Evolutionary conservation across 1,140 invertebrate species (phyloP), one percentile per base, ranked within the genome.

Genomic region (Stenopsyche tienmushanensis): DNA sequence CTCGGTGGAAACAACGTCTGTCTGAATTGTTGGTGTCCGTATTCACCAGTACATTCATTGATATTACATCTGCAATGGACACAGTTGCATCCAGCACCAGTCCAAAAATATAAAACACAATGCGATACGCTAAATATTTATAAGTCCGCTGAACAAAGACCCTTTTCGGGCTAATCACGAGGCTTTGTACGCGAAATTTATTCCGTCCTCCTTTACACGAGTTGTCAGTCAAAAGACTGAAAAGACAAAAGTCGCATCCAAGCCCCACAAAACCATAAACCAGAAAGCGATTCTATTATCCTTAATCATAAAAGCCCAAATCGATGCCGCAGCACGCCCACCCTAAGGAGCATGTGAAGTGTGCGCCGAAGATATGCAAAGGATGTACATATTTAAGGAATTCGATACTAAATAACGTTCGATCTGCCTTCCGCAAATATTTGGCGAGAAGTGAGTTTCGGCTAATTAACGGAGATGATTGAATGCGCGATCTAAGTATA

Each of bases 251-350:
- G 9, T 9, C 26, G n/a, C n/a, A n/a, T n/a, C 52, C 25, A 17
- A 53, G 24, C 24, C 29, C 52, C 52, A 29, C 25, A 39, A 55
- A 55, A 55, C 29, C 52, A 39, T 55, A 55, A 55, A 55, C 29
- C 52, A 23, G 52, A 25, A 55, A 55, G 20, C 24, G 52, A 55
- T 26, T 55, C 52, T 29, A 55, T 55, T 55, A 55, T 55, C 23
- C 26, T 55, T 55, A 55, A n/a, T 25, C 52, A 17, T 25, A 39
- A 15, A 39, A 7, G n/a, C 8, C 23, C 17, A 13, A 26, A 15
- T 23, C 25, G 52, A 34, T 55, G 52, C 52, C 21, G 13, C 3
- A 17, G 29, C 52, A 55, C 29, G 52, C 29, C 8, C 5, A 7
- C 47, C 2, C 47, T 13, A 23, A 13, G 29, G 13, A 34, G 13